A percentile compares a stretch with the other conserved stretches of the same genome.
Evolutionary conservation across 2,888 invertebrate species (phyloP).

Genomic region (Ormyrus thymus): DNA sequence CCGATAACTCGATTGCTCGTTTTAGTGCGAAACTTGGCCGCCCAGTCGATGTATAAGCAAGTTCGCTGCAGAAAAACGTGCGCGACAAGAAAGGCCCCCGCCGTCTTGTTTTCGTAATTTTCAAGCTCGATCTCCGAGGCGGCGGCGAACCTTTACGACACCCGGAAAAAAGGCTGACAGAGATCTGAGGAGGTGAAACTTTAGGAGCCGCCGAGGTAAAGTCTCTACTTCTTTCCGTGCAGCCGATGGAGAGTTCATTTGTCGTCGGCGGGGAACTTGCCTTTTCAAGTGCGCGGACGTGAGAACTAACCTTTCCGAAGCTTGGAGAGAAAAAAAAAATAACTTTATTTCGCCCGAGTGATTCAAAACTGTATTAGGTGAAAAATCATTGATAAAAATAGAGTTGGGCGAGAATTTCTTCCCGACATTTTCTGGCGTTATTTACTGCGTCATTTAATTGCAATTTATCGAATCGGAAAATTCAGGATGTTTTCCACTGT

Average conservation of each 20-base stretch:
- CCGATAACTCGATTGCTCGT: constrained; percentile 21
- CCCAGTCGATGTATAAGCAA: no score
- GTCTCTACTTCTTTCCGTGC: neutral
- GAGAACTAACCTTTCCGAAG: no score
- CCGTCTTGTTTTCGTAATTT: constrained; percentile 50
- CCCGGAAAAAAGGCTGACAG: neutral
- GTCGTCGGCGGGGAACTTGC: neutral
- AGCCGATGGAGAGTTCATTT: constrained; percentile 26
- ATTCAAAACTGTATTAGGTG: no score
- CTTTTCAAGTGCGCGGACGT: neutral
- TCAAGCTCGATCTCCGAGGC: constrained; percentile 4
- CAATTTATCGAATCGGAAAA: no score
- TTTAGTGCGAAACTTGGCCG: no score
- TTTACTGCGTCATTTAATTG: no score
- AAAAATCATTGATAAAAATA: no score
- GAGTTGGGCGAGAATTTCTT: no score
- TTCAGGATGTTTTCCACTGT: no score
- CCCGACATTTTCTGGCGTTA: no score
- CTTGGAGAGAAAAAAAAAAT: no score
- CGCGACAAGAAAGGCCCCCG: constrained; percentile 6
- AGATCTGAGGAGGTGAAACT: constrained; percentile 11
- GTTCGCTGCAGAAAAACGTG: constrained; percentile 3
- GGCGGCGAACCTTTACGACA: constrained; percentile 23
- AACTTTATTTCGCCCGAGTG: no score
- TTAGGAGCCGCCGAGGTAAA: constrained; percentile 18